Evolutionary conservation across 2,113 vertebrate genomes (phyloP).

Genomic region (Mugil cephalus): DNA sequence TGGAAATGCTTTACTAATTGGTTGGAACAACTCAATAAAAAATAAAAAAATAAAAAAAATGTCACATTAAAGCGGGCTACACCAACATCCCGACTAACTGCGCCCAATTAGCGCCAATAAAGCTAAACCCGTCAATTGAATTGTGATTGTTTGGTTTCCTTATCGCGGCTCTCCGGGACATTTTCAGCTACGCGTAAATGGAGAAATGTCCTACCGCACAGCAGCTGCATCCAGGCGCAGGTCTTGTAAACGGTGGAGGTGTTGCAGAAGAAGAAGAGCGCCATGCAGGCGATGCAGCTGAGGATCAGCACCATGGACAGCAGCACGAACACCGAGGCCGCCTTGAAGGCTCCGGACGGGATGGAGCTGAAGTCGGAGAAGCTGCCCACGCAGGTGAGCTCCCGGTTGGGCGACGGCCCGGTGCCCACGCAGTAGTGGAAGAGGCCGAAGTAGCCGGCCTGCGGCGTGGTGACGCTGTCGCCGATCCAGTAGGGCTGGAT

Average conservation of each 20-base stretch:
- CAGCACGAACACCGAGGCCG: conserved; percentile 96
- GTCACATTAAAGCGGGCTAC: no score
- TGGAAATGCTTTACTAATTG: no score
- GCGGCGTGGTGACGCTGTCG: conserved; percentile 94
- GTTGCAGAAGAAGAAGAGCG: conserved; percentile 99
- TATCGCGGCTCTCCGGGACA: no score
- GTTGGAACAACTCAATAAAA: no score
- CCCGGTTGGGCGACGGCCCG: conserved; percentile 92
- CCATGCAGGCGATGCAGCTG: conserved; percentile 96
- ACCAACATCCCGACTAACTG: no score
- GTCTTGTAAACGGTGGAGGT: conserved; percentile 98
- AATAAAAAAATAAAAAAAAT: no score
- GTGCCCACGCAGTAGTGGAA: conserved; percentile 97
- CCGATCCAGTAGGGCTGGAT: conserved; percentile 99
- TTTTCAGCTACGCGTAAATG: background rate
- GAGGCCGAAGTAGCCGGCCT: conserved; percentile 96
- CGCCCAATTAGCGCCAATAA: no score
- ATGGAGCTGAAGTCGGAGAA: conserved; percentile 91
- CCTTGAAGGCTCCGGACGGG: conserved; percentile 95
- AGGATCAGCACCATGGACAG: conserved; percentile 98
- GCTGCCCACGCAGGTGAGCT: conserved; percentile 95
- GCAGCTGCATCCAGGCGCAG: conserved; percentile 98
- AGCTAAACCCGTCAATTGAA: no score
- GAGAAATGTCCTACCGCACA: conserved; percentile 88
- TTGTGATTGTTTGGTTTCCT: no score